Base-by-base conservation (phyloP, 2,113 vertebrate genomes). In the Tychaedon coryphoeus region DNA sequence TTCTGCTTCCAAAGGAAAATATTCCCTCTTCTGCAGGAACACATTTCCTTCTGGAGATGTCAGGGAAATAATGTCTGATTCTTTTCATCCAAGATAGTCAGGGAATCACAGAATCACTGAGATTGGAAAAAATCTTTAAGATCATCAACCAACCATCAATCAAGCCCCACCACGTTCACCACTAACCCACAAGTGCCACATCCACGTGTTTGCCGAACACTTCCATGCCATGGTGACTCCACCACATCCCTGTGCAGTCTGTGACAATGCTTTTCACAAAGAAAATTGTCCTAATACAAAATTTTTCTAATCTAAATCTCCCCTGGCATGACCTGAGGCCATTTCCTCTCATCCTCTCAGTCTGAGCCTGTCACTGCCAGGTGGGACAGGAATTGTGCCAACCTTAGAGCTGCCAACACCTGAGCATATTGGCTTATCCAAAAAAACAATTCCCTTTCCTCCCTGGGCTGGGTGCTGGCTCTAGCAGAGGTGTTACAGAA, bases 91-190 rank as follows among this genome's bases (percentile, higher is more conserved):
- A 11, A 3, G 19, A 2, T 10, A 31, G 3, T 19, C 56, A 47
- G 31, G n/a, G 40, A 80, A 25, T 67, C 31, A 42, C 19, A 61
- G 34, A 23, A 23, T 20, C 6, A 5, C 29, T 33, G 2, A 10
- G 26, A 3, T 6, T 42, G 54, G 26, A 42, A 33, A 54, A 54
- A 15, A 61, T 11, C 60, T 61, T 61, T 18, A 14, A 19, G 53
- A 53, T 28, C 67, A 42, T 6, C 34, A 47, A 54, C 53, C 45
- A 73, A 4, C 20, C 40, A 19, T 22, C 14, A 31, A 5, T 40
- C 4, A 9, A 62, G 40, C 34, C 17, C n/a, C 48, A 75, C 16
- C 62, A 16, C 0, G 0, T 13, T 42, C 62, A 42, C 40, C 54
- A 9, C 29, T 6, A 28, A 40, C 15, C 62, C 61, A 47, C 1